phyloP scores from a whole-genome alignment of 2,797 vertebrate species.

The Trematomus bernacchii region DNA sequence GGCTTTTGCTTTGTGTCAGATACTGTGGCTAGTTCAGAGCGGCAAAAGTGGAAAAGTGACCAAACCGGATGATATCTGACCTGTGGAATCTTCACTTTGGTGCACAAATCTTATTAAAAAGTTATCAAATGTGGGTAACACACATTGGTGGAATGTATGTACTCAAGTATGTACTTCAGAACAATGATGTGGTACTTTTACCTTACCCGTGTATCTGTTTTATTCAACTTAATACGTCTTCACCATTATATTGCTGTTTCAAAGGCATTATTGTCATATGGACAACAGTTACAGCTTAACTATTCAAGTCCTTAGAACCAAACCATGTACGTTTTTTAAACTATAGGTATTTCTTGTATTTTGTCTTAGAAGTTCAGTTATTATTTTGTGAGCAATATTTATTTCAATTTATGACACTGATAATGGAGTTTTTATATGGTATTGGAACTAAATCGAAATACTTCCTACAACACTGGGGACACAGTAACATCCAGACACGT shows the following conservation, averaged over 20 bases:
- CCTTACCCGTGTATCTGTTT: background rate
- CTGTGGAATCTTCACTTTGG: background rate
- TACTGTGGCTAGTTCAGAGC: conserved; percentile 33
- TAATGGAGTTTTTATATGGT: background rate
- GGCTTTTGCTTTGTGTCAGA: conserved; percentile 48
- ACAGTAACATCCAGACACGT: conserved; percentile 4
- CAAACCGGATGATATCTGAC: background rate
- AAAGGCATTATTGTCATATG: background rate
- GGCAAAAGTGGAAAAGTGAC: background rate
- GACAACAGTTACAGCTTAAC: too few species aligned
- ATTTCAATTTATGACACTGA: background rate
- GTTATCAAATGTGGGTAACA: background rate
- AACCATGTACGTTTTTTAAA: too few species aligned
- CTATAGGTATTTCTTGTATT: background rate
- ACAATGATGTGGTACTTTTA: background rate
- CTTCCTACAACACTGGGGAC: background rate
- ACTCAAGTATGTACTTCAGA: background rate
- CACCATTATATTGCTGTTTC: background rate
- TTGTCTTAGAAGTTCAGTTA: background rate
- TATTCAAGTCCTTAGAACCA: too few species aligned
- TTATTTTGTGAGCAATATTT: background rate
- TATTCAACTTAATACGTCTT: background rate
- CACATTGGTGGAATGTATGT: background rate
- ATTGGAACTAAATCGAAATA: background rate
- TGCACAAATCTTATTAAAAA: background rate